A percentile compares a stretch with the other conserved stretches of the same genome.
These are phyloP conservation scores for Tholera decimalis DNA, from an alignment of 2,888 invertebrate species.

Conservation along the genomic window DNA sequence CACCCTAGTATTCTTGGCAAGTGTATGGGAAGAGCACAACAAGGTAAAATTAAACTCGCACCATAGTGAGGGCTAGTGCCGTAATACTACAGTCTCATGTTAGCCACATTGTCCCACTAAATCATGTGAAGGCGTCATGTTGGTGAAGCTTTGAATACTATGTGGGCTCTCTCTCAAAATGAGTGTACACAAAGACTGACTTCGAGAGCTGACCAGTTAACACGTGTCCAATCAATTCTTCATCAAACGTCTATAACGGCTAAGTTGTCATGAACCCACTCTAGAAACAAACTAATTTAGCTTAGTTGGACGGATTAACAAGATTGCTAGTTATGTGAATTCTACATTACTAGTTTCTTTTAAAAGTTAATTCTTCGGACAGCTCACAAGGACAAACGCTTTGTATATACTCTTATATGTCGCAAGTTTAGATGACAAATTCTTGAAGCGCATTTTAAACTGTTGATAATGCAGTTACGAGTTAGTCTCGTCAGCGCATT, in stretches of 20 bases:
- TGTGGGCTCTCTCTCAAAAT: conserved; percentile 83
- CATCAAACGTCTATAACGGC: too few species aligned
- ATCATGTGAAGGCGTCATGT: conserved; percentile 62
- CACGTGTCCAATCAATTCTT: not conserved
- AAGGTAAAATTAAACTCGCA: conserved; percentile 79
- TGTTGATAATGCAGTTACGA: not conserved
- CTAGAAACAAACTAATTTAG: too few species aligned
- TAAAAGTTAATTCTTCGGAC: too few species aligned
- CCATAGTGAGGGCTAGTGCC: conserved; percentile 69
- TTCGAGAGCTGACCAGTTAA: not conserved
- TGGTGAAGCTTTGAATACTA: conserved; percentile 71
- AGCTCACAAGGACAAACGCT: not conserved
- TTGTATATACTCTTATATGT: conserved; percentile 18
- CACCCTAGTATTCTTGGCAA: conserved; percentile 87
- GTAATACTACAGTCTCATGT: conserved; percentile 66
- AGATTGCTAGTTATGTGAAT: too few species aligned
- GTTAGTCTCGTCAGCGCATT: not conserved
- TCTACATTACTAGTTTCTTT: too few species aligned
- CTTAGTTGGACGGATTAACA: too few species aligned
- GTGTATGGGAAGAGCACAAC: conserved; percentile 81
- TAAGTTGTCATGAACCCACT: too few species aligned
- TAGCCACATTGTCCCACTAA: conserved; percentile 74
- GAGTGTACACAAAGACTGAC: conserved; percentile 19
- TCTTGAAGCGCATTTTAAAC: not conserved
- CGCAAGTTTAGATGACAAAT: conserved; percentile 50